phyloP scores from a whole-genome alignment of 2,888 invertebrate species.

The Pimpla rufipes region DNA sequence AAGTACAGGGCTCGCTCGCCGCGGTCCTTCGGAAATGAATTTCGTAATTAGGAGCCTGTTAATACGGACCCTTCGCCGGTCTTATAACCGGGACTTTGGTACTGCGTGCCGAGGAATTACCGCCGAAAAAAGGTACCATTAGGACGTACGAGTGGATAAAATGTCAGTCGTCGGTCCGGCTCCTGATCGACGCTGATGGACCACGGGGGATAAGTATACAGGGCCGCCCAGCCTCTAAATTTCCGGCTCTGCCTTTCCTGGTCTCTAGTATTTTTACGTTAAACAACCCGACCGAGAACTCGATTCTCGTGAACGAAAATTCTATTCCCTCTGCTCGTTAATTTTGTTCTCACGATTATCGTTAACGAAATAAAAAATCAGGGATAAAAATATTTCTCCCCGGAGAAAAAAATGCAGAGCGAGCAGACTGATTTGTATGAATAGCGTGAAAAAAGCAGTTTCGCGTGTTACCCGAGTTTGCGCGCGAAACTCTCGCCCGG shows the following conservation, averaged over 20 bases:
- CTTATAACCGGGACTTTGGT: conserved; percentile 31
- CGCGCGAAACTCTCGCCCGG: no score
- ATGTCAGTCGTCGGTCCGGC: conserved; percentile 48
- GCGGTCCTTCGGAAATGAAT: conserved; percentile 67
- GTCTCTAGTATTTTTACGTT: background rate
- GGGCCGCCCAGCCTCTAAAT: background rate
- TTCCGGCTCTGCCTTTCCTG: background rate
- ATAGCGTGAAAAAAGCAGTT: no score
- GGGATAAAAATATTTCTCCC: no score
- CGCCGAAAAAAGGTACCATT: conserved; percentile 53
- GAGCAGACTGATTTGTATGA: no score
- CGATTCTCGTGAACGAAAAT: background rate
- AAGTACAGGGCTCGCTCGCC: conserved; percentile 77
- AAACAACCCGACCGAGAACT: background rate
- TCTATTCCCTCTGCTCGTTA: no score
- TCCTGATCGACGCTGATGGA: conserved; percentile 31
- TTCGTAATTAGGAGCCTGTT: conserved; percentile 70
- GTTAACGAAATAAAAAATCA: no score
- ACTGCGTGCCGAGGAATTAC: conserved; percentile 21
- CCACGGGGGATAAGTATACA: conserved; percentile 11
- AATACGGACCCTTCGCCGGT: conserved; percentile 54
- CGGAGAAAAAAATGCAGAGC: no score
- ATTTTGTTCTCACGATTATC: no score
- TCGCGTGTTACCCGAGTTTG: no score
- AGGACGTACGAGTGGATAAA: conserved; percentile 56